Percentiles rank a stretch among this genome's conserved stretches.
These are phyloP conservation scores for Ennomos erosarius DNA, from an alignment of 2,888 invertebrate genomes.

Conservation along the genomic window DNA sequence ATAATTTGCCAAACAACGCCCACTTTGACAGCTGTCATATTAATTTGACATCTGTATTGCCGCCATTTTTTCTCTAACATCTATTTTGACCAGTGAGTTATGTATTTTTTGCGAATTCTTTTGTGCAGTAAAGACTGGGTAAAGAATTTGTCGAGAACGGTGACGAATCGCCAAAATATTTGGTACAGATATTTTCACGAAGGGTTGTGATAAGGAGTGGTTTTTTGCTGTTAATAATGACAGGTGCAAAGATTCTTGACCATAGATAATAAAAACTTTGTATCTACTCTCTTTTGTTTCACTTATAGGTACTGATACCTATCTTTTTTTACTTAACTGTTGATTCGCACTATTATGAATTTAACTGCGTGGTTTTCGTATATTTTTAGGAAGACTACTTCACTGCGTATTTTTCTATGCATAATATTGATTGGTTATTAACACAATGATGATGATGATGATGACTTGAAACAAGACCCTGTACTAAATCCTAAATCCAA, in stretches of 20 bases:
- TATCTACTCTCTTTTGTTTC: no score
- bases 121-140: conserved; percentile 24
- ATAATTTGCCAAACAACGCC: conserved; percentile 68
- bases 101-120: conserved; percentile 43
- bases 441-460: no score
- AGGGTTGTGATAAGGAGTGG: conserved; percentile 44
- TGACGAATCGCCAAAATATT: conserved; percentile 55
- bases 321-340: no score
- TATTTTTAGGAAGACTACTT: no score
- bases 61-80: conserved; percentile 47
- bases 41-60: conserved; percentile 71
- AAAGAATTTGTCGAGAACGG: conserved; percentile 34
- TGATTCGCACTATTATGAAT: no score
- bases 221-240: conserved; percentile 32
- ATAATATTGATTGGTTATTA: no score
- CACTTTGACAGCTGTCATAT: conserved; percentile 79
- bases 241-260: conserved; percentile 27
- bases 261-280: not conserved
- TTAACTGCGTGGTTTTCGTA: no score
- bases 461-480: conserved; percentile 37
- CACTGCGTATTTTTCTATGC: no score
- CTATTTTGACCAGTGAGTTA: conserved; percentile 45
- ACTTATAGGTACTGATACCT: no score
- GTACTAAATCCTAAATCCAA: conserved; percentile 17
- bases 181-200: conserved; percentile 43